Evolutionary conservation across 2,888 invertebrate genomes (phyloP).

Genomic region (Macrosoma leucophasiata): DNA sequence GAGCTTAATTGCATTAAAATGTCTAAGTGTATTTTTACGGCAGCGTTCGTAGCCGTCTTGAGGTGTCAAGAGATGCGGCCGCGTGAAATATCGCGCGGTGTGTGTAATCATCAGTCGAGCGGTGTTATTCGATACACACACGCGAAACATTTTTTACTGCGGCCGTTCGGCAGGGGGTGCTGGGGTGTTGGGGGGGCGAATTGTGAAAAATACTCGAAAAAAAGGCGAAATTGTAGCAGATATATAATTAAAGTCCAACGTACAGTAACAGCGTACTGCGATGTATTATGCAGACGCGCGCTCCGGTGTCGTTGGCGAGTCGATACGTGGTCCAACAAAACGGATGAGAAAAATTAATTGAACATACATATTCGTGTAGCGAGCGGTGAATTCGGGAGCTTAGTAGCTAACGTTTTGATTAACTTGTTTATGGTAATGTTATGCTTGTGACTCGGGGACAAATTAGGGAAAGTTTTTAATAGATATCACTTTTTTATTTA

Average conservation of each 20-base stretch:
- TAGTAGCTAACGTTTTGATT: constrained; percentile 26
- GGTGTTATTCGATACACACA: constrained; percentile 44
- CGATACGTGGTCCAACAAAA: constrained; percentile 35
- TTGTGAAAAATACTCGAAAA: constrained; percentile 77
- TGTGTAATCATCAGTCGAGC: constrained; percentile 30
- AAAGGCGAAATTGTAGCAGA: constrained; percentile 76
- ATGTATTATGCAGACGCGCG: constrained; percentile 71
- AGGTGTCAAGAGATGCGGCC: constrained; percentile 18
- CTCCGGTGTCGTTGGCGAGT: constrained; percentile 52
- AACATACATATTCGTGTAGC: constrained; percentile 32
- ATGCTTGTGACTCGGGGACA: too few relatives aligned
- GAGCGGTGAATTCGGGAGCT: constrained; percentile 28
- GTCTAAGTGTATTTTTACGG: constrained; percentile 34
- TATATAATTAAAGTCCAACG: constrained; percentile 74
- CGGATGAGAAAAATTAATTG: constrained; percentile 47
- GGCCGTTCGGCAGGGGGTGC: constrained; percentile 45
- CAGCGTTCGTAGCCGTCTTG: constrained; percentile 25
- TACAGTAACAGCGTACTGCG: constrained; percentile 63
- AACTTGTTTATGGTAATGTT: too few relatives aligned
- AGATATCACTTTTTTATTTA: too few relatives aligned
- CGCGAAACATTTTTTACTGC: constrained; percentile 56
- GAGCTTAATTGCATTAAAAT: constrained; percentile 66
- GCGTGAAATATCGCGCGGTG: constrained; percentile 23
- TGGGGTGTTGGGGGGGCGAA: constrained; percentile 57
- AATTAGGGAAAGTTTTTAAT: too few relatives aligned